Evolutionary conservation across 2,113 vertebrate species (phyloP).

Genomic region (Pelobates fuscus): DNA sequence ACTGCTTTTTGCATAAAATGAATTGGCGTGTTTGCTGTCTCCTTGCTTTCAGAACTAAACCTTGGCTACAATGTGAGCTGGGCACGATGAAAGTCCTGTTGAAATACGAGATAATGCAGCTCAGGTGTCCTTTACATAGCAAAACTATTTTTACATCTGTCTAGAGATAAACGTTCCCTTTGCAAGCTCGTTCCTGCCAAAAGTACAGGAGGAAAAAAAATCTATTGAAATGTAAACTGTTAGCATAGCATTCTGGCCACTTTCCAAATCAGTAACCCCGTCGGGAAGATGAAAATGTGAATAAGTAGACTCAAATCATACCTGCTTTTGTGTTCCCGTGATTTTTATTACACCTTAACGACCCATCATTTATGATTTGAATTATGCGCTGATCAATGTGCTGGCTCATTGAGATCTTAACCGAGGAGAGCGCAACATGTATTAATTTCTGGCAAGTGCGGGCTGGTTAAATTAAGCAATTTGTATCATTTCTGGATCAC

Average conservation of each 20-base stretch:
- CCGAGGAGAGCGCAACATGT: neutral
- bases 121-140: neutral
- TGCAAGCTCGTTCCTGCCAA: conserved; percentile 7
- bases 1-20: no score
- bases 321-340: neutral
- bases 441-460: neutral
- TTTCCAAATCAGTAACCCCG: neutral
- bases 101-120: neutral
- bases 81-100: neutral
- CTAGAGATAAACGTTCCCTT: neutral
- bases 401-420: conserved; percentile 10
- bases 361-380: neutral
- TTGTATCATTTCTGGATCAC: neutral
- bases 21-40: no score
- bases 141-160: conserved; percentile 10
- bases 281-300: neutral
- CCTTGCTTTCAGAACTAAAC: no score
- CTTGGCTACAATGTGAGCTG: neutral
- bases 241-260: neutral
- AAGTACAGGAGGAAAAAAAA: neutral
- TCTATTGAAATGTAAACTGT: conserved; percentile 10
- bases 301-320: conserved; percentile 14
- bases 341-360: neutral
- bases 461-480: neutral
- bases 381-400: neutral